A percentile compares a stretch with the other conserved stretches of the same genome.
Evolutionary conservation across 2,888 invertebrate genomes (phyloP).

Genomic region (Cephus sareptanus): DNA sequence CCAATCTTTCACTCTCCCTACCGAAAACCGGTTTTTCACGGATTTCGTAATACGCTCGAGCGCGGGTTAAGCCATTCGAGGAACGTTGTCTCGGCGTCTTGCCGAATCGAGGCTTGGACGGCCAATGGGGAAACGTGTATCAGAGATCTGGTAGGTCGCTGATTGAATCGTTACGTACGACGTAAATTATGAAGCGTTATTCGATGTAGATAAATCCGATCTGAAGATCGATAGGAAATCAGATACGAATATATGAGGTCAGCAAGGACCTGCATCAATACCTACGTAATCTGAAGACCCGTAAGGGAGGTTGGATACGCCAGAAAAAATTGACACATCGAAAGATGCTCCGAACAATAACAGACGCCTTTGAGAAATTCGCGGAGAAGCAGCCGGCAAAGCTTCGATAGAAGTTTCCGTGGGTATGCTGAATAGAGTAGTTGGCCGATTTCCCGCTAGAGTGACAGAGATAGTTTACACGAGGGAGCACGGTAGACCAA

Average conservation of each 20-base stretch:
- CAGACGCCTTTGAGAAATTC: not conserved
- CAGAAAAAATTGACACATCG: not conserved
- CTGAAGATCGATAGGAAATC: not conserved
- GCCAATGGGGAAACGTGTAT: not conserved
- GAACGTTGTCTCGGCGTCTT: not conserved
- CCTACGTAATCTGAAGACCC: not conserved
- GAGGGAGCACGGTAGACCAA: not conserved
- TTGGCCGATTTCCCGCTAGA: not conserved
- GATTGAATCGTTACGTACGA: not conserved
- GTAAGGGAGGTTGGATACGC: not conserved
- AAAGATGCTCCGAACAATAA: not conserved
- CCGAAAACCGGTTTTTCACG: constrained; percentile 4
- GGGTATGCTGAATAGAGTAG: too few species aligned
- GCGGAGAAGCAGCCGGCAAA: not conserved
- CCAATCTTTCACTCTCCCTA: not conserved
- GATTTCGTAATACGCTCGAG: not conserved
- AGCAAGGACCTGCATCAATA: not conserved
- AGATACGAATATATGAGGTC: not conserved
- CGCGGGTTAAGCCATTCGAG: not conserved
- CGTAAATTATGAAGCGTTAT: not conserved
- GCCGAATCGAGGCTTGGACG: not conserved
- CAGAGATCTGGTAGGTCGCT: not conserved
- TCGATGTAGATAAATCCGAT: not conserved
- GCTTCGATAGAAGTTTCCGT: not conserved
- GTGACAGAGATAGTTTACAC: not conserved